Conservation (phyloP, 2,113 vertebrate genomes). For the Montifringilla adamsi region DNA sequence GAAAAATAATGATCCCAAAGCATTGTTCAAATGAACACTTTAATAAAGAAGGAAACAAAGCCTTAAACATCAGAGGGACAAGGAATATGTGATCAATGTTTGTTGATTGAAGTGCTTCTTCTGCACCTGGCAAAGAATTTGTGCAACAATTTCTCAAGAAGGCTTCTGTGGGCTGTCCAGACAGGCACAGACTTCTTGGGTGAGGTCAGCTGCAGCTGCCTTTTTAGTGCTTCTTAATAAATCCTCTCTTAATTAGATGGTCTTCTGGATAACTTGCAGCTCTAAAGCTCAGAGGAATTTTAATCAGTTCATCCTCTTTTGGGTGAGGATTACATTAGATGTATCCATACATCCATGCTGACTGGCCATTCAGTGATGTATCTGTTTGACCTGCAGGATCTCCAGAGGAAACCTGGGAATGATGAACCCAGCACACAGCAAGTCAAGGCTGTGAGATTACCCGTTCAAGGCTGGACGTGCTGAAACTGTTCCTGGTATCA, state of each 20-base stretch:
- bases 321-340: background rate
- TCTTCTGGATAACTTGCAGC: background rate
- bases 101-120: background rate
- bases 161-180: background rate
- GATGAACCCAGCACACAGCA: fast-evolving
- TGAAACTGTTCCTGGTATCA: background rate
- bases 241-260: background rate
- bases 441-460: background rate
- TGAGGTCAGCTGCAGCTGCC: background rate
- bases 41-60: background rate
- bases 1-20: background rate
- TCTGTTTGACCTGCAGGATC: background rate
- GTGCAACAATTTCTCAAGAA: background rate
- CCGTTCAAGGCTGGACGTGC: fast-evolving
- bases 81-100: background rate
- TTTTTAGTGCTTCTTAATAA: background rate
- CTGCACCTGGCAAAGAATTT: background rate
- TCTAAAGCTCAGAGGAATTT: background rate
- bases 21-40: background rate
- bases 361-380: background rate
- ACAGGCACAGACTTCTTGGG: fast-evolving
- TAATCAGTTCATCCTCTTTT: background rate
- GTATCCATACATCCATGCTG: background rate
- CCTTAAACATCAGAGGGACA: background rate
- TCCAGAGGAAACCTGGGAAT: background rate